Conservation (phyloP, 2,888 invertebrate genomes). For the Gari tellinella region DNA sequence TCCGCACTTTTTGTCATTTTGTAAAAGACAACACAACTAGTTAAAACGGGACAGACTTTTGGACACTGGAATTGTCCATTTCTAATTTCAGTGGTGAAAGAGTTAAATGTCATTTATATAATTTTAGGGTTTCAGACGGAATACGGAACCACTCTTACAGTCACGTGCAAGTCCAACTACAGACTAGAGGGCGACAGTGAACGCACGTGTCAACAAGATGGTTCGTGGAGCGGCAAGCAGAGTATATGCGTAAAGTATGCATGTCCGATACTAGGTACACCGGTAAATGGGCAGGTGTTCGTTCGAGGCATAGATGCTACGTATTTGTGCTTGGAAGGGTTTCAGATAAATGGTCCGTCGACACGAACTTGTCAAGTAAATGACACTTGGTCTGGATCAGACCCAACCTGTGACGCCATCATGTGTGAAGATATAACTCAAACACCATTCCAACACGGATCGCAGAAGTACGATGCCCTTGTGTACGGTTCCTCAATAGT, state of each 20-base stretch:
- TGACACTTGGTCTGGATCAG: constrained; percentile 74
- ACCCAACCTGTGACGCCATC: constrained; percentile 72
- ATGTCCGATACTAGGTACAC: constrained; percentile 61
- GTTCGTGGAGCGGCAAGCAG: constrained; percentile 76
- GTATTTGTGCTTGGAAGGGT: constrained; percentile 95
- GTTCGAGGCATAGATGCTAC: constrained; percentile 45
- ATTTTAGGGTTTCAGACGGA: constrained; percentile 60
- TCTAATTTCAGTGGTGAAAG: no score
- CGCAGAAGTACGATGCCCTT: constrained; percentile 35
- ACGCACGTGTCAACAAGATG: constrained; percentile 86
- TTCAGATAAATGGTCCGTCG: constrained; percentile 93
- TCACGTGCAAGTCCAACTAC: constrained; percentile 94
- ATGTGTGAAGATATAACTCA: constrained; percentile 66
- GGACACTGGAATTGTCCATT: background rate
- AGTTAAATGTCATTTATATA: background rate
- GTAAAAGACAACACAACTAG: no score
- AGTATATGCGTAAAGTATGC: constrained; percentile 71
- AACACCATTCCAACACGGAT: constrained; percentile 49
- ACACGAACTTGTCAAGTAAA: constrained; percentile 88
- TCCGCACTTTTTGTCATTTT: no score
- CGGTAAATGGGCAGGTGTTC: constrained; percentile 51
- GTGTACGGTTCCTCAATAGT: constrained; percentile 44
- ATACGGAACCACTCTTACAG: constrained; percentile 85
- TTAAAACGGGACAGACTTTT: no score
- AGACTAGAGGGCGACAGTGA: constrained; percentile 94